Evolutionary conservation across 2,113 vertebrate genomes (phyloP).

Genomic region (Nycticryphes semicollaris): DNA sequence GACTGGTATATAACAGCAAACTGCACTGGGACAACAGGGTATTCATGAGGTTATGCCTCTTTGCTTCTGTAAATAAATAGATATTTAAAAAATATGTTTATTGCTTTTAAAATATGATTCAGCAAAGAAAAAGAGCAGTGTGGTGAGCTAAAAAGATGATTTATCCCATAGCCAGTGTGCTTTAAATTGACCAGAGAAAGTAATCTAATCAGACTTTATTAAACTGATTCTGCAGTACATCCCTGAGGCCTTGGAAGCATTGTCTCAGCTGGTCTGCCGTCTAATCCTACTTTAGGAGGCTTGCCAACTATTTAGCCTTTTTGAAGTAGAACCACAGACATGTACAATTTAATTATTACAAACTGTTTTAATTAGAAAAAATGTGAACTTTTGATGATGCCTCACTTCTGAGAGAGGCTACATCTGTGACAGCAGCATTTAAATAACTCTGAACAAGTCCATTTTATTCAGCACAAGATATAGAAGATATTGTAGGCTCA

Average conservation of each 20-base stretch:
- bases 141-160: constrained; percentile 59
- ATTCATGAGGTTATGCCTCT: not conserved
- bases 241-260: constrained; percentile 67
- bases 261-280: constrained; percentile 63
- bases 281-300: constrained; percentile 60
- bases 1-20: not conserved
- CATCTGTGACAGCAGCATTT: not conserved
- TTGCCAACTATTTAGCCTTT: constrained; percentile 54
- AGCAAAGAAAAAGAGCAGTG: constrained; percentile 63
- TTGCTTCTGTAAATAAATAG: constrained; percentile 23
- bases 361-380: constrained; percentile 19
- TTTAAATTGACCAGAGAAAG: constrained; percentile 70
- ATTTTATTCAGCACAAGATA: not conserved
- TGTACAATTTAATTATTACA: not conserved
- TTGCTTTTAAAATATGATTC: constrained; percentile 56
- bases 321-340: not conserved
- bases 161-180: constrained; percentile 63
- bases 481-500: not conserved
- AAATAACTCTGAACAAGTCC: not conserved
- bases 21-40: not conserved
- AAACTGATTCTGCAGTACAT: constrained; percentile 66
- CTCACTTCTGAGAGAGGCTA: not conserved
- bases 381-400: not conserved
- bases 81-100: constrained; percentile 55
- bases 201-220: constrained; percentile 77